phyloP scores from a whole-genome alignment of 2,113 vertebrate genomes.

The Calidris pugnax region DNA sequence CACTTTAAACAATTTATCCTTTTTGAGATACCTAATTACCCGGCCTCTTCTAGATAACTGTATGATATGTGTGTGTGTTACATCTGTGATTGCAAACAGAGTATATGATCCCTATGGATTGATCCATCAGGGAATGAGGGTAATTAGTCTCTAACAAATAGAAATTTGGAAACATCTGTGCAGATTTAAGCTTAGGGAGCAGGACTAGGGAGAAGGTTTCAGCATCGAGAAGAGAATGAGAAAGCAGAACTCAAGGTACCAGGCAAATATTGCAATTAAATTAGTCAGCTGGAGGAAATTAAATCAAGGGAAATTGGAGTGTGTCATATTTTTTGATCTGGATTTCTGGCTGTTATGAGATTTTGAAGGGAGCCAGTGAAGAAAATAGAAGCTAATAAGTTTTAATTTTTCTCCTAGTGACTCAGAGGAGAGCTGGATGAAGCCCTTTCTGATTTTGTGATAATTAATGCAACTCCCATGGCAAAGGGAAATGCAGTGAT shows the following conservation, averaged over 20 bases:
- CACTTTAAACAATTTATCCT: constrained; percentile 38
- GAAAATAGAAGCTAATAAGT: constrained; percentile 24
- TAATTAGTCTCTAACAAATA: constrained; percentile 67
- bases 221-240: not conserved
- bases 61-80: not conserved
- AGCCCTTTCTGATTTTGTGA: constrained; percentile 29
- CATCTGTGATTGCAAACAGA: not conserved
- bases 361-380: constrained; percentile 19
- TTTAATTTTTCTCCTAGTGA: not conserved
- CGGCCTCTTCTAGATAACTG: constrained; percentile 7
- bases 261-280: constrained; percentile 46
- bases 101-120: not conserved
- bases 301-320: constrained; percentile 48
- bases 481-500: constrained; percentile 4
- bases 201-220: not conserved
- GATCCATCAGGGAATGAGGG: not conserved
- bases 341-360: constrained; percentile 32
- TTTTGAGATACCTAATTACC: constrained; percentile 36
- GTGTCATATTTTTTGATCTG: constrained; percentile 22
- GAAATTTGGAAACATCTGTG: constrained; percentile 67
- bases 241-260: constrained; percentile 14
- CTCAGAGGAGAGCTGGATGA: constrained; percentile 2
- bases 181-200: constrained; percentile 13
- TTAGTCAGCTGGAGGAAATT: constrained; percentile 62
- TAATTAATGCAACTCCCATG: constrained; percentile 30